Base-by-base conservation (phyloP, 1,140 invertebrate genomes). In the Dreissena rostriformis region DNA sequence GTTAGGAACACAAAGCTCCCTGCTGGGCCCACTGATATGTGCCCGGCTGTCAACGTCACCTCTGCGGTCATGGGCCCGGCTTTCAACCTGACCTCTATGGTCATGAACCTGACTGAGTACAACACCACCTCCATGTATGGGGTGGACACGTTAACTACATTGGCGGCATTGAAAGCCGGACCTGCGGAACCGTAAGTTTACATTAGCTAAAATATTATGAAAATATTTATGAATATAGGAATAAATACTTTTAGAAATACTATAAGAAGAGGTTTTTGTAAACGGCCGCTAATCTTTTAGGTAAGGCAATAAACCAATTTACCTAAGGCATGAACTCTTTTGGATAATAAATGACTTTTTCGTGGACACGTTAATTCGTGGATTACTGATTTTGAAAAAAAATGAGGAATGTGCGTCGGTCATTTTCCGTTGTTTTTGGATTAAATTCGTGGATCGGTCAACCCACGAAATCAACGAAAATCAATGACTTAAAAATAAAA, bases 1-100 rank as follows among this genome's bases (percentile, higher is more conserved):
- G 74, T 84, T 7, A 84, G 77, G 55, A 77, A 78, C 67, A 70
- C 65, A 17, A 71, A 49, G 29, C 73, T 84, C 2, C 66, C 82
- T 6, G 19, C 74, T 12, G 82, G 12, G 12, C 73, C 82, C 22
- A 70, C 65, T 17, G 75, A 72, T 53, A 51, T 22, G 8, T 84
- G 82, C 65, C 82, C 82, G 24, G 74, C 67, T 24, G 26, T 67
- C 12, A 55, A 57, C 57, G 22, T 83, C 0, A 14, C n/a, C 28
- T 49, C 24, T 49, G 39, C 63, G 14, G 8, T 81, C 14, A 19
- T 14, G 6, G 73, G 73, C 55, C 19, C 29, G 24, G 73, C 79
- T 0, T 1, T 63, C 53, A 63, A 39, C 19, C 65, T 71, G 22
- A 57, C 63, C 4, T 73, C 80, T 8, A 28, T 73, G 28, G 39